Conservation (phyloP, 2,888 invertebrate genomes). For the Patella pellucida region DNA sequence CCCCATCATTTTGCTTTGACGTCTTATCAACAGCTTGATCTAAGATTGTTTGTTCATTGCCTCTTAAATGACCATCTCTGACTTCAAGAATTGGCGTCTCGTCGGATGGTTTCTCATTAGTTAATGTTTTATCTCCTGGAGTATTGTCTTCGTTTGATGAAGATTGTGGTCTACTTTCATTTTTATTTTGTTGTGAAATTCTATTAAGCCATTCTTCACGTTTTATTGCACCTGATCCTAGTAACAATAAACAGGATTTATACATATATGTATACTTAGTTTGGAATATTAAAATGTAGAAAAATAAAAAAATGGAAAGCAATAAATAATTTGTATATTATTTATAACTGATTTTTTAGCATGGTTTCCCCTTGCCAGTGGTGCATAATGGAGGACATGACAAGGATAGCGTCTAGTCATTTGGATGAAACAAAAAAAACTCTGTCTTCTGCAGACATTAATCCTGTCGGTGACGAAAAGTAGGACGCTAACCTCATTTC, state of each 20-base stretch:
- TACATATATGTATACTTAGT: not conserved
- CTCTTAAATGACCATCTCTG: not conserved
- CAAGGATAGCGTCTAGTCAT: no score
- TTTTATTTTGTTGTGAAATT: slow-evolving; percentile 13
- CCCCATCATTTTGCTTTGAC: not conserved
- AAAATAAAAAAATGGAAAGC: not conserved
- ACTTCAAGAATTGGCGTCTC: not conserved
- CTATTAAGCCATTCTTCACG: slow-evolving; percentile 29
- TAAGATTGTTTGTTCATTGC: not conserved
- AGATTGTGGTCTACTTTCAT: not conserved
- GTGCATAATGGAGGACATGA: not conserved
- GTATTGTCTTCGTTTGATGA: not conserved
- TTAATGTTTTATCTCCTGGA: not conserved
- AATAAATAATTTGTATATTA: not conserved
- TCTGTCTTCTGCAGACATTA: no score
- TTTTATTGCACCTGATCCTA: slow-evolving; percentile 17
- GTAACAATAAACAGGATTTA: not conserved
- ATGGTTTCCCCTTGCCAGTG: not conserved
- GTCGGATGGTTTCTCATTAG: not conserved
- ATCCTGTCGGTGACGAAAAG: not conserved
- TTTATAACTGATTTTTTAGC: not conserved
- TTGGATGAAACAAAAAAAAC: not conserved
- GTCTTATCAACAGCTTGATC: not conserved
- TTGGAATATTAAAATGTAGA: not conserved
- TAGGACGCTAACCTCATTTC: not conserved